Conservation (phyloP, 2,113 vertebrate genomes). For the Antigone vipio region DNA sequence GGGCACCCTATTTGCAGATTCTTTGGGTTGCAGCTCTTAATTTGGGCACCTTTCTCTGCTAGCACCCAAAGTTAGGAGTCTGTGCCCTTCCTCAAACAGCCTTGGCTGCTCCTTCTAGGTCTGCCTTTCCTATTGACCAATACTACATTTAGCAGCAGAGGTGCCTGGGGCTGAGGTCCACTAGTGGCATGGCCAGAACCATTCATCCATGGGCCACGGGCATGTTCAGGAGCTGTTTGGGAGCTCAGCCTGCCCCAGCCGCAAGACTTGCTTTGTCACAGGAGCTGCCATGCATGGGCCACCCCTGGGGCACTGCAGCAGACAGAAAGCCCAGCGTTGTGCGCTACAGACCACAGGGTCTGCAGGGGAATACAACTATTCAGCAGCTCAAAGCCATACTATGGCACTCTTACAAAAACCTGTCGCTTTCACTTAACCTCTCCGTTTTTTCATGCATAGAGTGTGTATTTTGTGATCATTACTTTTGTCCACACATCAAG, state of each 20-base stretch:
- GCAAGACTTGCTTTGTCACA: background rate
- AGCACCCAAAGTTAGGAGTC: background rate
- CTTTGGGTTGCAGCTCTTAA: background rate
- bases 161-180: fast-evolving
- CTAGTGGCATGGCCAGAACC: background rate
- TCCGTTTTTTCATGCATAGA: fast-evolving
- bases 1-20: background rate
- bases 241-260: background rate
- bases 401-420: background rate
- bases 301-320: background rate
- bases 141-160: background rate
- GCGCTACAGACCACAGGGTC: background rate
- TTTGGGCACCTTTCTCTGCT: background rate
- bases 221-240: background rate
- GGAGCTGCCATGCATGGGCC: fast-evolving
- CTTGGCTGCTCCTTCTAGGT: background rate
- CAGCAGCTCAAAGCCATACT: background rate
- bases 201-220: background rate
- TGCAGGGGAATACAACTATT: background rate
- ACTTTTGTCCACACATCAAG: background rate
- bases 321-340: background rate
- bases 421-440: background rate
- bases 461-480: background rate
- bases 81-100: background rate
- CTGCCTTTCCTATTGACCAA: background rate